Evolutionary conservation across 2,888 invertebrate genomes (phyloP), one percentile per base, ranked within the genome.

Genomic region (Augochlorella aurata): DNA sequence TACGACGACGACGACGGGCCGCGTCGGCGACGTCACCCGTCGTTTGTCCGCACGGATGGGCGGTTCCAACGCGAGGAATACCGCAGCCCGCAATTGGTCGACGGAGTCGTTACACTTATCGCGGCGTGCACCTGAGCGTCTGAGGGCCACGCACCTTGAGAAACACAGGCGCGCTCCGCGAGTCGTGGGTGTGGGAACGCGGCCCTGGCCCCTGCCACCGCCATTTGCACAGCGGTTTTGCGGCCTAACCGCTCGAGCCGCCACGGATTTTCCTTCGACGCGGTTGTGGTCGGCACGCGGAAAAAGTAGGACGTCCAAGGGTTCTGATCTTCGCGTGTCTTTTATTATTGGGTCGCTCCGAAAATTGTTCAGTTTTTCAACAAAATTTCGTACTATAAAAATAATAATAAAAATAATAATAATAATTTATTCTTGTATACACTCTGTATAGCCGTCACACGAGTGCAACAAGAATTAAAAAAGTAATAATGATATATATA

Each of bases 61-160:
- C 93, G 92, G 87, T 87, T 91, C 87, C 85, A 87, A 75, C 77
- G 74, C 86, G 85, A 82, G 86, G 81, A 91, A 90, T 88, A 86
- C 82, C 87, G 86, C 82, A 81, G 85, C 81, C 87, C 90, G 91
- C 93, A 92, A 93, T 93, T 93, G 93, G 92, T 85, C 87, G 89
- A 85, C 83, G 83, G 84, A 89, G 87, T 91, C 91, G 91, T 92
- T 91, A 90, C 88, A 91, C 91, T 93, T 93, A 93, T 93, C 93
- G 88, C 90, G 86, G 71, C 76, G 71, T 71, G 82, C 67, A 65
- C 45, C 54, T 63, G 74, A 70, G 69, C 63, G 77, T 75, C 52
- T 77, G 72, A 70, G 65, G 61, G 52, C 69, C 72, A 24, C 61
- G 67, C 80, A 88, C 87, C 85, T 88, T 87, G 82, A 72, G 80